Base-by-base conservation (phyloP, 2,113 vertebrate species). In the Cinclus cinclus region DNA sequence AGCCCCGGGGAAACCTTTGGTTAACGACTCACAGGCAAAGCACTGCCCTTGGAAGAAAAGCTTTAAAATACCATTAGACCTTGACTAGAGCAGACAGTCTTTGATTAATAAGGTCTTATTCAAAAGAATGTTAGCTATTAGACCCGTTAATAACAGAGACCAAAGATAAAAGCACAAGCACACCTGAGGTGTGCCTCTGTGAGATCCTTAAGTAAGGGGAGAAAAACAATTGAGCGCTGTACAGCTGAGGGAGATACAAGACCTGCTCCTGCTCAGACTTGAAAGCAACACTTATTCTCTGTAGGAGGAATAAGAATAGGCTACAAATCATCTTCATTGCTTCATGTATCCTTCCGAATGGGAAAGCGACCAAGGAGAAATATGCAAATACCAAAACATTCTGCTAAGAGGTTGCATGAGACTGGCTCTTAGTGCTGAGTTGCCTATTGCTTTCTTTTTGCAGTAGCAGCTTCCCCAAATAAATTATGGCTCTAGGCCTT, bases 41-140 rank as follows among this genome's bases (percentile, higher is more conserved):
- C 35, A 67, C 53, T 65, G 41, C 18, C 30, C 16, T 17, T 24
- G 30, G 74, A 91, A 71, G 25, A 77, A 8, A 30, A 93, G 55
- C 42, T 91, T 95, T 58, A 80, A 85, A 82, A 79, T 31, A 71
- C 28, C 37, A 49, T 58, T 63, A 79, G 68, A 58, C 37, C 46
- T 94, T 88, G 74, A 73, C 39, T 73, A 65, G 25, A 70, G 65
- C 30, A 77, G 67, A 33, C 15, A 92, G 63, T 16, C 71, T 77
- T 83, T 91, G 84, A 91, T 92, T 73, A 87, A 89, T 89, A 84
- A 92, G 44, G 74, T 75, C 49, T 92, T 59, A 33, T 83, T 75
- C 67, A 67, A 87, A 89, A 3, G 5, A 77, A 80, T 25, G 41
- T 80, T 83, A 92, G 64, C 71, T 88, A 63, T 84, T 90, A 84